These are phyloP conservation scores for Schizothorax lantsangensis DNA, from an alignment of 2,797 vertebrate species.

Conservation along the genomic window DNA sequence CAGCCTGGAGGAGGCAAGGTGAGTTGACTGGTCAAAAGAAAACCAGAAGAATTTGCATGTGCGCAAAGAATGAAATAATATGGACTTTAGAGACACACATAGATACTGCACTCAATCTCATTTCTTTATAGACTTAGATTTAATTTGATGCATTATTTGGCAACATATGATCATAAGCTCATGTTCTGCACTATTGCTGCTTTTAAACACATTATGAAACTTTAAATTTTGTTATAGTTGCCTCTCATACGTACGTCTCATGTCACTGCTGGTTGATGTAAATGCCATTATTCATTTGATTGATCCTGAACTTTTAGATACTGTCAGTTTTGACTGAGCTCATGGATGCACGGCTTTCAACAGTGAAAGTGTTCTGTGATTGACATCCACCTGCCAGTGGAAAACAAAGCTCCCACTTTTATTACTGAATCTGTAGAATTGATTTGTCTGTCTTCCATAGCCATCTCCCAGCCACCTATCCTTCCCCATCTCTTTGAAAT, in stretches of 20 bases:
- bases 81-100: neutral
- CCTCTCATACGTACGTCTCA: slow-evolving; percentile 19
- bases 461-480: neutral
- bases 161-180: slow-evolving; percentile 9
- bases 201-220: neutral
- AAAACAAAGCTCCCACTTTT: neutral
- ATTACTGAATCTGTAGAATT: neutral
- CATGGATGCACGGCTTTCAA: slow-evolving; percentile 1
- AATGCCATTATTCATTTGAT: slow-evolving; percentile 12
- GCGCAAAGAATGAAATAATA: slow-evolving; percentile 5
- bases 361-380: neutral
- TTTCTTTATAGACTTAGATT: slow-evolving; percentile 26
- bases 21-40: slow-evolving; percentile 60
- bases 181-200: slow-evolving; percentile 10
- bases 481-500: neutral
- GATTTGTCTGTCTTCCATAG: slow-evolving; percentile 18
- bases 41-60: neutral
- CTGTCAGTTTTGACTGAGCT: neutral
- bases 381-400: neutral
- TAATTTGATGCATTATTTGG: slow-evolving; percentile 2
- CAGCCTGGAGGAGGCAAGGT: slow-evolving; percentile 98
- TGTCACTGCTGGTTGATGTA: slow-evolving; percentile 20
- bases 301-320: neutral
- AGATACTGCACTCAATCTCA: neutral
- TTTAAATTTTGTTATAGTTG: neutral